Evolutionary conservation across 2,797 vertebrate species (phyloP), one percentile per base, ranked within the genome.

Genomic region (Lepus townsendii): DNA sequence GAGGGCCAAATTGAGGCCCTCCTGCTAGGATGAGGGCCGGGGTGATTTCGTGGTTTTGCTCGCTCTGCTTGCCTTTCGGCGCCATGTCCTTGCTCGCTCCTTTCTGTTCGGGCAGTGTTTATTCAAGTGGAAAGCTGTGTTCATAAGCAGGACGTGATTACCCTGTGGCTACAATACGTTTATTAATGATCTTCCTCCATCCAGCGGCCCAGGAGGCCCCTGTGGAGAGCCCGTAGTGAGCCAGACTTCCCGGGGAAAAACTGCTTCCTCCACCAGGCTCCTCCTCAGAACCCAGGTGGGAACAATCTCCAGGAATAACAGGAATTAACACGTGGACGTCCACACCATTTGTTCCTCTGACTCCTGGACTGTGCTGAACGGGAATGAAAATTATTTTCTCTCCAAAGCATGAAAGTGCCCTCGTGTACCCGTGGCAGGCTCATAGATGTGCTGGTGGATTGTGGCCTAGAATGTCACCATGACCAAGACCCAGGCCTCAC

Each of bases 381-480:
- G 79, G 92, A 84, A 96, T 95, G 93, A 96, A 96, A 95, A 94
- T 79, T 96, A 93, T 93, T 97, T 97, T 91, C 90, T 96, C 80
- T 93, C 85, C 0, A 9, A 95, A 95, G 93, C 93, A 72, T 89
- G 88, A 83, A 96, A 94, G 76, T 73, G 42, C 47, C 78, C 72
- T 82, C 7, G 0, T 68, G 80, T 96, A 78, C 86, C 97, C 92
- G 42, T 60, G 76, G 90, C 73, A 93, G 54, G 57, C 76, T 52
- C 83, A 17, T 83, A 96, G 88, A 95, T 96, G 83, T 87, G 60
- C 90, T 96, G 92, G 95, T 95, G 92, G 95, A 91, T 24, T 76
- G 85, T 38, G 71, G 38, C 77, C 65, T 73, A 65, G 88, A 91
- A 89, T 71, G 88, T 92, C 95, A 84, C 65, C 20, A 8, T 82